Conservation (phyloP, 2,888 invertebrate species). For the Parnassius smintheus region DNA sequence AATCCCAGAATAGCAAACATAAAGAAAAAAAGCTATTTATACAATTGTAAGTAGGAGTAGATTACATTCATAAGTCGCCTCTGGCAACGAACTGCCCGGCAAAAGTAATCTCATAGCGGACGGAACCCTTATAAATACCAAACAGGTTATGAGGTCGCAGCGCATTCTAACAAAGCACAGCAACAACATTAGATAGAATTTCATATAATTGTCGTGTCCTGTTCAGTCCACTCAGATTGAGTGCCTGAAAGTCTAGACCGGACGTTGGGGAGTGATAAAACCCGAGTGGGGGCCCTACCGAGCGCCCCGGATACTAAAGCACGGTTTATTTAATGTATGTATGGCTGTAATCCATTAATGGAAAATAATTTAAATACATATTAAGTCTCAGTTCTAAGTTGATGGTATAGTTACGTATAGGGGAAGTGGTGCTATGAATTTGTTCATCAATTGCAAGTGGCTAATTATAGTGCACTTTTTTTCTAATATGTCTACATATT, state of each 20-base stretch:
- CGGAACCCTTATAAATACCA: slow-evolving; percentile 25
- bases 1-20: no score
- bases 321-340: slow-evolving; percentile 3
- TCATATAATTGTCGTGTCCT: slow-evolving; percentile 21
- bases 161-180: slow-evolving; percentile 20
- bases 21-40: not conserved
- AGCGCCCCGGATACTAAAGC: slow-evolving; percentile 4
- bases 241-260: slow-evolving; percentile 55
- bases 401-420: no score
- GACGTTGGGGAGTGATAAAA: slow-evolving; percentile 35
- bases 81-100: slow-evolving; percentile 19
- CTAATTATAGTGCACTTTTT: no score
- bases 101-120: slow-evolving; percentile 24
- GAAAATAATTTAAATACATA: no score
- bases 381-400: no score
- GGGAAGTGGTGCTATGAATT: no score
- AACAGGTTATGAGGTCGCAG: slow-evolving; percentile 23
- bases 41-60: slow-evolving; percentile 4
- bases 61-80: slow-evolving; percentile 22
- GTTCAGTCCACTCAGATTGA: slow-evolving; percentile 7
- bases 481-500: no score
- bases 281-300: slow-evolving; percentile 12
- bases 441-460: no score
- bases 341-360: not conserved
- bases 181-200: slow-evolving; percentile 25